Evolutionary conservation across 92 coral and sea anemone genomes (phyloP), one percentile per base, ranked within the genome.

Genomic region (Ricordea florida): DNA sequence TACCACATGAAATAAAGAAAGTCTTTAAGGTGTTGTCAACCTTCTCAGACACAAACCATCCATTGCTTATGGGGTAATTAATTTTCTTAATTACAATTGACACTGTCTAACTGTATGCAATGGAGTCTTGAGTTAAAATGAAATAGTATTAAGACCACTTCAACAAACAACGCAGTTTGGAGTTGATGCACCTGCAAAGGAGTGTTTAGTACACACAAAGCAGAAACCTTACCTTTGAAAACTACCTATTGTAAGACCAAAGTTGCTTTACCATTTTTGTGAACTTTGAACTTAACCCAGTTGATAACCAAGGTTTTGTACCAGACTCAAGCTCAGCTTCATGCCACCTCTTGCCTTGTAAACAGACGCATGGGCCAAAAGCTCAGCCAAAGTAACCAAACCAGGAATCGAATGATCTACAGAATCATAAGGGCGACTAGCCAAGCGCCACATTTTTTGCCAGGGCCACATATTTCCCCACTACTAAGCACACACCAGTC

Each of bases 371-470:
- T 48, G 74, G 6, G 30, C 47, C 67, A 37, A 41, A 26, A 63
- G 53, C 18, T 51, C 37, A 23, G 53, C 70, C 62, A 55, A 83
- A 62, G 88, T 62, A 53, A 57, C 76, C 88, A 83, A 17, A 75
- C 64, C 85, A 79, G 71, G 61, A 67, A 77, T 69, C 75, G 66
- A 57, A 49, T 60, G 76, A 69, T 69, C 62, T 37, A 69, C 76
- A 40, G 63, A 69, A 69, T 69, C 76, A 51, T 63, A 69, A 55
- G 64, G 46, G 40, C 25, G 53, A 64, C 63, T 51, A 53, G 76
- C 76, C 76, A 69, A 52, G 76, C 55, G 76, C 51, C 76, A 69
- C 40, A 69, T 69, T 69, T 52, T 69, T 28, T 53, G 76, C 76
- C 76, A 69, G 36, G 57, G 76, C 76, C 64, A 69, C 10, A 36